A percentile compares a stretch with the other conserved stretches of the same genome.
phyloP scores from a whole-genome alignment of 2,888 invertebrate species.

The Ceriagrion tenellum region DNA sequence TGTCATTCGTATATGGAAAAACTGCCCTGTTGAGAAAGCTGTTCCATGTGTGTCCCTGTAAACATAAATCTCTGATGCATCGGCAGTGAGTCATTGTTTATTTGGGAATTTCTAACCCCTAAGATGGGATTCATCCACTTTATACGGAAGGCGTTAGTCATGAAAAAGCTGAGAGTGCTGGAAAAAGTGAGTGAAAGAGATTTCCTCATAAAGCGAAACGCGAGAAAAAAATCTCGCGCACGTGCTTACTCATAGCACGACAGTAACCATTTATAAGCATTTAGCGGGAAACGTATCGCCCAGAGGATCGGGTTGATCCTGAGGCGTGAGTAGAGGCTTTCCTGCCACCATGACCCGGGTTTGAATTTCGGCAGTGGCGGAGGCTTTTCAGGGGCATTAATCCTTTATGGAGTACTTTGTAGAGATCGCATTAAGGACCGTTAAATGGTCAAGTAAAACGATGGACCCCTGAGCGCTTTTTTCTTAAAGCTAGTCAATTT shows the following conservation, averaged over 20 bases:
- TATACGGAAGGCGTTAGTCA: background rate
- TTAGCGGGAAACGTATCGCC: too few species aligned
- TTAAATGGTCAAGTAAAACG: too few species aligned
- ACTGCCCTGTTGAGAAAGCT: background rate
- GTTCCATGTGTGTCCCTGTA: background rate
- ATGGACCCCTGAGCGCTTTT: too few species aligned
- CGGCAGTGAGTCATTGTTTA: constrained; percentile 36
- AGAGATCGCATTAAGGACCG: too few species aligned
- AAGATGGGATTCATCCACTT: background rate
- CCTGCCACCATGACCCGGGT: too few species aligned
- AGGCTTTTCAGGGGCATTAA: too few species aligned
- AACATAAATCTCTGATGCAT: background rate
- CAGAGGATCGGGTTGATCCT: too few species aligned
- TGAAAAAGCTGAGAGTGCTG: background rate
- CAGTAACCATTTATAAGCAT: background rate
- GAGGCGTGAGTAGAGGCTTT: too few species aligned
- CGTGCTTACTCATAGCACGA: background rate
- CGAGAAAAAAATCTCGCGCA: background rate
- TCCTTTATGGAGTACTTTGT: too few species aligned
- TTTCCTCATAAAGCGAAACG: background rate
- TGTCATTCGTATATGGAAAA: background rate
- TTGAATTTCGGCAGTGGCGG: too few species aligned
- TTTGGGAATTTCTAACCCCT: constrained; percentile 33
- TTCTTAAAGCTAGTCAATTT: too few species aligned
- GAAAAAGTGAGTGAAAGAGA: background rate